Evolutionary conservation across 2,888 invertebrate genomes (phyloP).

Genomic region (Tolmerus cingulatus): DNA sequence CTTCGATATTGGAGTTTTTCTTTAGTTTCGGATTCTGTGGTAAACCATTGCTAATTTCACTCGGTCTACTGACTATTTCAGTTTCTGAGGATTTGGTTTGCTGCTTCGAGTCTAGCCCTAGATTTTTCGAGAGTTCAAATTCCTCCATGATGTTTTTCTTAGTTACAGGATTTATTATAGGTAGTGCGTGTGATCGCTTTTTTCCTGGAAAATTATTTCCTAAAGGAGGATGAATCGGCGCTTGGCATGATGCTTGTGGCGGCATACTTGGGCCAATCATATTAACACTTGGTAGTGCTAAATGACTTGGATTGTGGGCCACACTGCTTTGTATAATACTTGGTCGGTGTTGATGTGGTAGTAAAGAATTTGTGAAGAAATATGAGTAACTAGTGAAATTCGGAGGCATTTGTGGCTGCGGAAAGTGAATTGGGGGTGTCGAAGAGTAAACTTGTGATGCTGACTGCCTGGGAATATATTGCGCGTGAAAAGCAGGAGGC

Average conservation of each 20-base stretch:
- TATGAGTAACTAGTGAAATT: background rate
- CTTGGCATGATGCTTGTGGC: background rate
- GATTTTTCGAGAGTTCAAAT: background rate
- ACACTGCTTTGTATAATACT: background rate
- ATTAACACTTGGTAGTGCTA: background rate
- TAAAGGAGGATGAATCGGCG: background rate
- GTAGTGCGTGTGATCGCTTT: slow-evolving; percentile 58
- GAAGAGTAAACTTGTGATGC: background rate
- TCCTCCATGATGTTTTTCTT: slow-evolving; percentile 56
- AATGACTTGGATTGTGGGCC: background rate
- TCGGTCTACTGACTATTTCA: background rate
- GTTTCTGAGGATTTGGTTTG: background rate
- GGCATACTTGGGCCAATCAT: background rate
- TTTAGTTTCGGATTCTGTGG: background rate
- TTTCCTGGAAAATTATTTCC: slow-evolving; percentile 47
- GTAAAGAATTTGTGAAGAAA: slow-evolving; percentile 9
- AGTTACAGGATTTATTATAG: slow-evolving; percentile 60
- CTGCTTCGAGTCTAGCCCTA: background rate
- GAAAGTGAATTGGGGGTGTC: background rate
- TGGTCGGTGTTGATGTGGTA: slow-evolving; percentile 2
- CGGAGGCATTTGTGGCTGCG: slow-evolving; percentile 4
- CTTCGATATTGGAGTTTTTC: background rate
- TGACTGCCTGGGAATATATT: slow-evolving; percentile 9
- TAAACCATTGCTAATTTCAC: background rate
- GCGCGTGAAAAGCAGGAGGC: background rate